phyloP scores from a whole-genome alignment of 2,113 vertebrate genomes.

The Glaucidium brasilianum region DNA sequence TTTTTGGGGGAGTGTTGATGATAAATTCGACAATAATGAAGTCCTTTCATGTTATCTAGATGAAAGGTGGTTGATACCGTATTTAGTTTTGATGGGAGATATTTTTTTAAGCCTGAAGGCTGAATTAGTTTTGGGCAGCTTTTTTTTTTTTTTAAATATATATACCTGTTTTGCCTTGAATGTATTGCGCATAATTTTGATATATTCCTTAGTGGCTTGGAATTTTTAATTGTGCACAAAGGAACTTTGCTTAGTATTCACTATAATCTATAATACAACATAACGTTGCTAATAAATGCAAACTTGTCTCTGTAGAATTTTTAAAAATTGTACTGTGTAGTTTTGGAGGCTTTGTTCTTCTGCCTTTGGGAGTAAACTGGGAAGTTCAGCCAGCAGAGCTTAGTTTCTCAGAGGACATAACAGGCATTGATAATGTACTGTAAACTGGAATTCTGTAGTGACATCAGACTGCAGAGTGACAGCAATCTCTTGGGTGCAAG shows the following conservation, averaged over 20 bases:
- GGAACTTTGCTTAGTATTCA: slow-evolving; percentile 30
- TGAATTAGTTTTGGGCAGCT: background rate
- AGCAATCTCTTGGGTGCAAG: slow-evolving; percentile 45
- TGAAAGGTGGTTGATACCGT: background rate
- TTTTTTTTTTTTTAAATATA: background rate
- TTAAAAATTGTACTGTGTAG: background rate
- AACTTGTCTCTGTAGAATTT: background rate
- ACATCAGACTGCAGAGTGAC: slow-evolving; percentile 48
- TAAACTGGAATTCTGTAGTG: slow-evolving; percentile 57
- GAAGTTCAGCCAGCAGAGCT: slow-evolving; percentile 51
- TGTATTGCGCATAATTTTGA: background rate
- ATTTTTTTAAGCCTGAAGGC: background rate
- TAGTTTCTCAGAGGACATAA: slow-evolving; percentile 51
- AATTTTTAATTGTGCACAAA: background rate
- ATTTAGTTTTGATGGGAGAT: background rate
- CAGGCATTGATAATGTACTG: slow-evolving; percentile 13
- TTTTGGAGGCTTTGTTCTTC: slow-evolving; percentile 54
- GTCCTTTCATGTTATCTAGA: background rate
- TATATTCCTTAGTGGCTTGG: background rate
- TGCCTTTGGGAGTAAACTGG: slow-evolving; percentile 55
- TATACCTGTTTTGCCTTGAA: background rate
- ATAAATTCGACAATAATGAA: background rate
- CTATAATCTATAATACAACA: background rate
- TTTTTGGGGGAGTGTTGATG: fast-evolving
- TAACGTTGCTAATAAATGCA: background rate